Base-by-base conservation (phyloP, 2,888 invertebrate species). In the Dichetophora obliterata region DNA sequence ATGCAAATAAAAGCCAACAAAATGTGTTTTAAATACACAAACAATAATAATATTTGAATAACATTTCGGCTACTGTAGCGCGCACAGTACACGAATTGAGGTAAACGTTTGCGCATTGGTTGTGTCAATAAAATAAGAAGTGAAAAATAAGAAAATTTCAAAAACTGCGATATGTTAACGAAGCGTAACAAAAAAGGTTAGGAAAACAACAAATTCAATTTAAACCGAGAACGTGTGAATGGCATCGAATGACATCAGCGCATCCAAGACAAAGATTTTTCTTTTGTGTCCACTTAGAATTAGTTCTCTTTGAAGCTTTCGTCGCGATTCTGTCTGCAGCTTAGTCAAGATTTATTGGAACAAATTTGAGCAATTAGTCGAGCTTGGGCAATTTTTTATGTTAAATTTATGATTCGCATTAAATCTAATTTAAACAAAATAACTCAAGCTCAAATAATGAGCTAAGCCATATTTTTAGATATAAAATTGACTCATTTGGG, bases 11-110 rank as follows among this genome's bases (percentile, higher is more conserved):
- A 27, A 22, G 3, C 24, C 57, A 43, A 43, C 1, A 22, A 59
- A 59, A 59, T 59, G 57, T 59, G 57, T 59, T 59, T 22, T 24
- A 59, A 59, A 59, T 27, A 59, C 57, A 59, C 57, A 59, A 22
- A 4, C 11, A 59, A 59, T 27, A n/a, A 59, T 24, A 59, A 59
- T 59, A 59, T 59, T 59, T 59, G 57, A 19, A 5, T 59, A 59
- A 27, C 57, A 19, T 59, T 59, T 59, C 57, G 57, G 27, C 57
- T 59, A 59, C 57, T 59, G 57, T 59, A 24, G 43, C 43, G 43
- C 14, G 43, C 57, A 22, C 57, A 59, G 57, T 59, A 24, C 5
- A 59, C 57, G 57, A 59, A 59, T 24, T 19, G 43, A 43, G 43
- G 43, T 14, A 43, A 43, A 43, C 43, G 43, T 43, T 43, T 43